Evolutionary conservation across 2,888 invertebrate genomes (phyloP), one percentile per base, ranked within the genome.

Genomic region (Pollenia griseotomentosa): DNA sequence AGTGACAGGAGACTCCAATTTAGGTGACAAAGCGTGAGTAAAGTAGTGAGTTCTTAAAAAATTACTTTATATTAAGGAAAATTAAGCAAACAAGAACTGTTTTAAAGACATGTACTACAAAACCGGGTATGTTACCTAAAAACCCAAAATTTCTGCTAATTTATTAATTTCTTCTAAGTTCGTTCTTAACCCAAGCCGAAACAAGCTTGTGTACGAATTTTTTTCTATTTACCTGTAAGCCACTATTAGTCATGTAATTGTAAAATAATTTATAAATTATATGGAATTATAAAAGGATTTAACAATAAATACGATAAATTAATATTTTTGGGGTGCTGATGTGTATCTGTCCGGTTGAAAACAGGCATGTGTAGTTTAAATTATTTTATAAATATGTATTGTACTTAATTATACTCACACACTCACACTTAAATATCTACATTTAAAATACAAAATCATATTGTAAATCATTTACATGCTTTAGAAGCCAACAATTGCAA

Each of bases 201-300:
- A 33, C 33, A 33, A 33, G 6, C 6, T 5, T 19, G 3, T 55
- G 53, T 63, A 16, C 11, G 14, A n/a, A n/a, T 19, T 61, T 63
- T 70, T 70, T 61, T n/a, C 0, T 14, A 23, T 65, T 2, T n/a
- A 0, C 14, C 78, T 57, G 55, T 78, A 57, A 68, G n/a, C 14
- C 48, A 75, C 23, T 19, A 48, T 66, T 51, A 81, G 51, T 73
- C 66, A 78, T 79, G 73, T 82, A 74, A 74, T 79, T 78, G 48
- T 55, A 77, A 78, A 74, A 61, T 78, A 78, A 78, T 86, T 86
- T 82, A 59, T 77, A 85, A 71, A 65, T 75, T 75, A 55, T 74
- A 61, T 63, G 63, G 61, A 74, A 73, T 86, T 82, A 61, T 68
- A 48, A 78, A 70, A 63, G 85, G 82, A 86, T 86, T 78, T 78